These are phyloP conservation scores for Pycnomerus fuliginosus DNA, from an alignment of 2,888 invertebrate species.

Conservation along the genomic window DNA sequence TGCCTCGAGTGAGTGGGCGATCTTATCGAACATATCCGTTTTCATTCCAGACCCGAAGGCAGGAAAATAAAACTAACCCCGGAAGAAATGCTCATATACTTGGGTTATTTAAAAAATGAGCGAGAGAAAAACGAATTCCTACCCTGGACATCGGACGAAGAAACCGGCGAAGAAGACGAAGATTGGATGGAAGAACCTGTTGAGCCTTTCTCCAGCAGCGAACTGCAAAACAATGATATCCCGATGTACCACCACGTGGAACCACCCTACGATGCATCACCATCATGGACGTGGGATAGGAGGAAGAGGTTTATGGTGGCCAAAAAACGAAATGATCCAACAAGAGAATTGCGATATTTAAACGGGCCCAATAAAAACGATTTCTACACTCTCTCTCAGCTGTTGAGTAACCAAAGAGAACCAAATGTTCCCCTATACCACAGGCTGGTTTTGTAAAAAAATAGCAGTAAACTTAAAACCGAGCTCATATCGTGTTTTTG, in stretches of 20 bases:
- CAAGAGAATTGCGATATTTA: slow-evolving; percentile 48
- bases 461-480: slow-evolving; percentile 7
- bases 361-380: slow-evolving; percentile 56
- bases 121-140: slow-evolving; percentile 46
- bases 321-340: slow-evolving; percentile 55
- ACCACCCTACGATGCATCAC: too few relatives aligned
- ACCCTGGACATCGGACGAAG: slow-evolving; percentile 50
- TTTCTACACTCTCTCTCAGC: slow-evolving; percentile 61
- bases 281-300: slow-evolving; percentile 37
- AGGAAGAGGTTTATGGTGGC: slow-evolving; percentile 65
- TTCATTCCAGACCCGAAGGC: slow-evolving; percentile 39
- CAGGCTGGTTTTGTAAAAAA: slow-evolving; percentile 61
- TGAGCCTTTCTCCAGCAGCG: slow-evolving; percentile 51
- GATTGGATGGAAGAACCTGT: slow-evolving; percentile 64
- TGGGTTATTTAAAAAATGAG: slow-evolving; percentile 63
- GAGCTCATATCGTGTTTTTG: slow-evolving; percentile 22
- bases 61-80: slow-evolving; percentile 62
- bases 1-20: too few relatives aligned
- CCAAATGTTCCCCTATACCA: slow-evolving; percentile 62
- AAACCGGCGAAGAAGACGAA: slow-evolving; percentile 57
- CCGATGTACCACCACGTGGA: neutral
- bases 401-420: slow-evolving; percentile 56
- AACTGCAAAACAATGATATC: slow-evolving; percentile 44
- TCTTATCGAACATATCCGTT: slow-evolving; percentile 4
- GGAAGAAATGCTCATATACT: slow-evolving; percentile 61